Base-by-base conservation (phyloP, 2,113 vertebrate species). In the Brienomyrus brachyistius region DNA sequence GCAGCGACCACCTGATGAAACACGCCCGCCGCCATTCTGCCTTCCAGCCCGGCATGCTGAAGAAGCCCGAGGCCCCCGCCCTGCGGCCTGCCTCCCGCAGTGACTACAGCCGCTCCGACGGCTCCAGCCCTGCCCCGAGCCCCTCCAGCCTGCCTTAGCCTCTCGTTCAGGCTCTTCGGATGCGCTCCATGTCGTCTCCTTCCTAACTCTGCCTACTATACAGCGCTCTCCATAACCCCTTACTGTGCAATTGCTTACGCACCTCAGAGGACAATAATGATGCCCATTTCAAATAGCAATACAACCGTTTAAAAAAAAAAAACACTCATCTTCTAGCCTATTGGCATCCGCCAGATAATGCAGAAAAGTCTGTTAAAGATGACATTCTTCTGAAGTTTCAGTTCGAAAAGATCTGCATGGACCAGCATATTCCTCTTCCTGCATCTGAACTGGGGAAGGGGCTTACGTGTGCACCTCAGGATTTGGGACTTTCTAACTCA, bases 1-100 rank as follows among this genome's bases (percentile, higher is more conserved):
- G 98, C 93, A 99, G 98, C 8, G 98, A 99, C 94, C 98, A 99
- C 92, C 96, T 99, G 94, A 99, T 97, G 85, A 99, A 99, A 94
- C 98, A 99, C 0, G 98, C 98, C 43, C 96, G 98, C 3, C 97
- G 98, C 90, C 98, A 99, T 19, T 97, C 97, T 90, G 96, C 97
- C 93, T 99, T 99, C 95, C 97, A 99, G 90, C 98, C 98, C 0
- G 96, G 96, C 94, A 99, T 99, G 98, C 96, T 99, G 80, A 97
- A 98, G 94, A 94, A 97, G 91, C 95, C 97, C 70, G 94, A 96
- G 0, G 94, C 96, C 0, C 94, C 96, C 0, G 40, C 82, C 31
- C 11, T 95, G 0, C 91, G 97, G 86, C 96, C 98, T 13, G 96
- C 98, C 90, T 99, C 98, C 1, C 95, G 98, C 95, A 99, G 98